Conservation (phyloP, 2,888 invertebrate genomes). For the Gari tellinella region DNA sequence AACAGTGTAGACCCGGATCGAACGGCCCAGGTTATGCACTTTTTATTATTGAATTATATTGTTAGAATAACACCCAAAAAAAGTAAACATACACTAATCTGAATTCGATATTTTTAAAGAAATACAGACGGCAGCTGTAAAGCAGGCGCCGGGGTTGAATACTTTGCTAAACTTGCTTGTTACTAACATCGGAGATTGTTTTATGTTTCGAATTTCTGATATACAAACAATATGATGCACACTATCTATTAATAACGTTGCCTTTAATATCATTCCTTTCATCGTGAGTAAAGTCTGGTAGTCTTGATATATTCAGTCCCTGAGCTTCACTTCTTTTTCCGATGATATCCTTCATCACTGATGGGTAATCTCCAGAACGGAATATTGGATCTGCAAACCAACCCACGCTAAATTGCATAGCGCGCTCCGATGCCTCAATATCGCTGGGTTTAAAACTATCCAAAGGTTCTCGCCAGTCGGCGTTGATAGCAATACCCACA, state of each 20-base stretch:
- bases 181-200: too few relatives aligned
- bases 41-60: too few relatives aligned
- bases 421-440: slow-evolving; percentile 53
- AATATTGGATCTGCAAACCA: slow-evolving; percentile 65
- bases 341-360: slow-evolving; percentile 57
- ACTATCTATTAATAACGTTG: slow-evolving; percentile 53
- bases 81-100: too few relatives aligned
- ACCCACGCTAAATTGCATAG: slow-evolving; percentile 55
- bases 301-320: slow-evolving; percentile 62
- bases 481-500: slow-evolving; percentile 52
- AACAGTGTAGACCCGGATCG: too few relatives aligned
- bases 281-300: slow-evolving; percentile 78
- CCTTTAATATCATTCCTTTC: slow-evolving; percentile 78
- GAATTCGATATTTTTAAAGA: too few relatives aligned
- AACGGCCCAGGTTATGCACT: too few relatives aligned
- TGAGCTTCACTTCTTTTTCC: slow-evolving; percentile 66
- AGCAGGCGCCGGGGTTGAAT: too few relatives aligned
- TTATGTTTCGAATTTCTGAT: too few relatives aligned
- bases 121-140: too few relatives aligned
- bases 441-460: slow-evolving; percentile 54
- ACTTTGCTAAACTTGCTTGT: too few relatives aligned
- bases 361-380: slow-evolving; percentile 56
- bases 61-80: too few relatives aligned
- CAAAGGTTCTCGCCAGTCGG: slow-evolving; percentile 61
- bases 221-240: neutral